Conservation (phyloP, 2,888 invertebrate genomes). For the Glomeris marginata region DNA sequence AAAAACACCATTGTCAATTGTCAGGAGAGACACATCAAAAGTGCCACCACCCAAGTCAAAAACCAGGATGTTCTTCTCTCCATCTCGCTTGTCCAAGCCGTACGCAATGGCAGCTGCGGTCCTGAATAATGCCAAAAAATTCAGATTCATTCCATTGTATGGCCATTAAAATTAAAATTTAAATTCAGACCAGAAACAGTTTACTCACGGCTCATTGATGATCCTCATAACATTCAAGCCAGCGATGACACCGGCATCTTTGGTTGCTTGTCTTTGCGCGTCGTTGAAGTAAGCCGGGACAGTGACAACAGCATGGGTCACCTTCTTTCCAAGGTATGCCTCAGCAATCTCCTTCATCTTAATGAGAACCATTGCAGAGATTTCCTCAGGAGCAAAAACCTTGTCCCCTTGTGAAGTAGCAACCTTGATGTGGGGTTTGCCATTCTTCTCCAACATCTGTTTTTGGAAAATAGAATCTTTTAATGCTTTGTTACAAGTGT, state of each 20-base stretch:
- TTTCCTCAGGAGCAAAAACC: constrained; percentile 93
- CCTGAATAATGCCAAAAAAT: constrained; percentile 17
- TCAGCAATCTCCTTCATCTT: constrained; percentile 99
- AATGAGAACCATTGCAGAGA: constrained; percentile 93
- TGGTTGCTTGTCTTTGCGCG: constrained; percentile 97
- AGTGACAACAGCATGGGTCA: constrained; percentile 77
- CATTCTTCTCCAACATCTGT: constrained; percentile 70
- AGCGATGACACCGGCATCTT: constrained; percentile 94
- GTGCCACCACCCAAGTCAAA: constrained; percentile 44
- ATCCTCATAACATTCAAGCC: constrained; percentile 84
- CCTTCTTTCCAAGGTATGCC: constrained; percentile 89
- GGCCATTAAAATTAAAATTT: neutral
- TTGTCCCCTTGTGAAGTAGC: constrained; percentile 68
- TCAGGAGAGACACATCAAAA: constrained; percentile 41
- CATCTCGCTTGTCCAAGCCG: constrained; percentile 33
- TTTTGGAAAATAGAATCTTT: constrained; percentile 13
- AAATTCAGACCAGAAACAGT: constrained; percentile 20
- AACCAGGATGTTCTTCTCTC: constrained; percentile 41
- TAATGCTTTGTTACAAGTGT: neutral
- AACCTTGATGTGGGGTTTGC: constrained; percentile 86
- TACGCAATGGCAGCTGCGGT: constrained; percentile 36
- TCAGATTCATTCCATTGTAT: neutral
- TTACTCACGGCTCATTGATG: constrained; percentile 50
- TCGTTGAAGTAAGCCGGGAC: constrained; percentile 99
- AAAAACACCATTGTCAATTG: constrained; percentile 42